Base-by-base conservation (phyloP, 2,888 invertebrate genomes). In the Oscheius sp. region DNA sequence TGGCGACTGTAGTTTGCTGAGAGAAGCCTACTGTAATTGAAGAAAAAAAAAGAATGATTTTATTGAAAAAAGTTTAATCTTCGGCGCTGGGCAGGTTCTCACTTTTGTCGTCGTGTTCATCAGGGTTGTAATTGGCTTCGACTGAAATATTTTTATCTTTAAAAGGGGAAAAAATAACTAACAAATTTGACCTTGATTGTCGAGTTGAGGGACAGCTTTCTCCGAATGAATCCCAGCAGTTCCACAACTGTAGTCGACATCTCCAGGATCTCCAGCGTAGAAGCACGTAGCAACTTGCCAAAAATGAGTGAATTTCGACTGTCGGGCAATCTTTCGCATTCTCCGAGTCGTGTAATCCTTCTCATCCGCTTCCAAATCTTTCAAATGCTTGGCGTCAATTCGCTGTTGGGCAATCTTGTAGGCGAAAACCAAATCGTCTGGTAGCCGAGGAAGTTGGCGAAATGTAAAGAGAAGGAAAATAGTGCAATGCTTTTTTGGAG, bases 81-180 rank as follows among this genome's bases (percentile, higher is more conserved):
- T 34, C 33, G 17, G 61, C 61, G 29, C 61, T 61, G 17, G 61
- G 61, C 45, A 61, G 61, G 29, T 61, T 61, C 45, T 61, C 61
- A 29, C 45, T 45, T n/a, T 61, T 61, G 42, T 45, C 45, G 45
- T 61, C 61, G 27, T 42, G 27, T 6, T 61, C 45, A 45, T 61
- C 45, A 15, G 61, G 61, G 29, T 61, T 31, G 61, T 61, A 61
- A 45, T 42, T n/a, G 55, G 20, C 33, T 34, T 55, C 33, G 55
- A 55, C 48, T 48, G 48, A 48, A 48, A 17, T 15, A 48, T 48
- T 42, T n/a, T 12, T 42, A n/a, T 17, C 12, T 5, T 5, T 48
- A 48, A 15, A 17, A 23, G 17, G 23, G 20, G 17, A 17, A 48
- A 48, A 23, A 20, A 48, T 12, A 48, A 48, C 48, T 48, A 3